Base-by-base conservation (phyloP, 2,797 vertebrate genomes). In the Serranus cabrilla region DNA sequence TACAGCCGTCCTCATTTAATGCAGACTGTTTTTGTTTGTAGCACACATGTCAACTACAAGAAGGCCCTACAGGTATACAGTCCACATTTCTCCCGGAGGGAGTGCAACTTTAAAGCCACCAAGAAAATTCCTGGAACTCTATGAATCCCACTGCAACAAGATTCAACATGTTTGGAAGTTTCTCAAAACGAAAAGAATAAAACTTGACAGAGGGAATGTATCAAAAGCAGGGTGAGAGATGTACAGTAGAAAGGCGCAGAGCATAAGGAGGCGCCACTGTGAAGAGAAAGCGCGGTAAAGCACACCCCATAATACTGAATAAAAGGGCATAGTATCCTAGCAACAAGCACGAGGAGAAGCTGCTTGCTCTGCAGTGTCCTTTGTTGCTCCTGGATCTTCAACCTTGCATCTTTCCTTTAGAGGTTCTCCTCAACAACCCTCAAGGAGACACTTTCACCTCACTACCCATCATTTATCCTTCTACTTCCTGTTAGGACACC, bases 321-420 rank as follows among this genome's bases (percentile, higher is more conserved):
- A 80, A 89, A 73, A 58, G 76, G 70, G 78, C 68, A 77, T 51
- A 27, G 93, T 94, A 92, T 89, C 93, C 93, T 94, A 95, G 94
- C 92, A 95, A 95, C 93, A 91, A 91, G 91, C 60, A 46, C 73
- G 75, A 80, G 65, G 76, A 88, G 80, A 82, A 82, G 77, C 78
- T 74, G 82, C 90, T 85, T 79, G 76, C 83, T 81, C 89, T 80
- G 88, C 89, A 87, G 85, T 91, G 84, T 89, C 89, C 84, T 88
- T 87, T 56, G 72, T 76, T 87, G 80, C 86, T 89, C 81, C 76
- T 82, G 78, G 79, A 87, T 89, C 80, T 87, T 86, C 77, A 87
- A 83, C 83, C 87, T 84, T 76, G 64, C 79, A 71, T 83, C 78
- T 72, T 76, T 57, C 66, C 77, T 18, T 60, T 54, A 57, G 59